Percentiles rank a stretch among this genome's conserved stretches.
These are phyloP conservation scores for Abrostola triplasia DNA, from an alignment of 2,888 invertebrate genomes.

Conservation along the genomic window DNA sequence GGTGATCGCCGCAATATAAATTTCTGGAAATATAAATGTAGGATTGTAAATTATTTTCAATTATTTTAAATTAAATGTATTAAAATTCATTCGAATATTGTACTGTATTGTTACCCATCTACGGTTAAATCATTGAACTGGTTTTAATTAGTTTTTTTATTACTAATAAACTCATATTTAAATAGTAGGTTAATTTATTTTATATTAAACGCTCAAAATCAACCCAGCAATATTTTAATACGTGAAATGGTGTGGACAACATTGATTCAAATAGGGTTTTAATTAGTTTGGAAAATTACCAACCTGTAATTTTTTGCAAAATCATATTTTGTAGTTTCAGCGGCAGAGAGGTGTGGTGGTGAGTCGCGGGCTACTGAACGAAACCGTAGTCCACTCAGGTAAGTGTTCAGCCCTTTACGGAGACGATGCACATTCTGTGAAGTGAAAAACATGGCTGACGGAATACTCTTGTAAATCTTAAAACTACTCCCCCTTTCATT, in stretches of 20 bases:
- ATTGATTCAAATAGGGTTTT: no score
- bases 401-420: slow-evolving; percentile 70
- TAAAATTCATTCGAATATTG: neutral
- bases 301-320: slow-evolving; percentile 83
- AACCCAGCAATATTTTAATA: no score
- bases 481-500: neutral
- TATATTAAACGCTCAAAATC: no score
- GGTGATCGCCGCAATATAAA: slow-evolving; percentile 74
- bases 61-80: neutral
- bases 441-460: neutral
- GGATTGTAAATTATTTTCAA: neutral
- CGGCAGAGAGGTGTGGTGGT: slow-evolving; percentile 69
- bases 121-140: no score
- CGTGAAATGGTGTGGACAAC: no score
- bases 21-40: slow-evolving; percentile 70
- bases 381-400: slow-evolving; percentile 76
- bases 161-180: no score
- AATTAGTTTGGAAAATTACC: neutral
- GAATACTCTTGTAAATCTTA: no score
- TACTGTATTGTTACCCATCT: no score
- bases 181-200: no score
- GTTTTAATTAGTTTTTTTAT: no score
- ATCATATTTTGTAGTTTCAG: slow-evolving; percentile 80
- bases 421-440: slow-evolving; percentile 67
- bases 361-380: slow-evolving; percentile 62